These are phyloP conservation scores for Sarcophaga rosellei DNA, from an alignment of 2,888 invertebrate species.

Conservation along the genomic window DNA sequence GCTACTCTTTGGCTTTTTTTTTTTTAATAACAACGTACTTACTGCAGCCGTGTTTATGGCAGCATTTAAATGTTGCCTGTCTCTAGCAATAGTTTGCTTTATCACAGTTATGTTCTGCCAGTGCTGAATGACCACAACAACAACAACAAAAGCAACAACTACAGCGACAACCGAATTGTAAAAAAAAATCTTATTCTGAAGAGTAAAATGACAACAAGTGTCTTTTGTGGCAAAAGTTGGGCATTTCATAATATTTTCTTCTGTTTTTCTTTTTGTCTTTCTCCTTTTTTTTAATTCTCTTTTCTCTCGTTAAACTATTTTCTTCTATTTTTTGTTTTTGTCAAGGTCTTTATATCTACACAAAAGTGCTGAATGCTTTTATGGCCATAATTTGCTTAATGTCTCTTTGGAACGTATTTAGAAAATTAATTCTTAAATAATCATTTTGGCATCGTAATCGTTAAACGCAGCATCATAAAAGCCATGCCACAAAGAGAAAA, in stretches of 20 bases:
- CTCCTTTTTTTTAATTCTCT: not conserved
- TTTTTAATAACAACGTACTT: not conserved
- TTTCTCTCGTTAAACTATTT: too few relatives aligned
- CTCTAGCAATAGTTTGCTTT: not conserved
- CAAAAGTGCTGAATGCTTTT: too few relatives aligned
- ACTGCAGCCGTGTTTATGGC: constrained; percentile 15
- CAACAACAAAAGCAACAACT: not conserved
- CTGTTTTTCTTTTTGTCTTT: not conserved
- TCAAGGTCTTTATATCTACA: not conserved
- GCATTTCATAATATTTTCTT: not conserved
- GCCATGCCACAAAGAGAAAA: too few relatives aligned
- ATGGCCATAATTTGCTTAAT: too few relatives aligned
- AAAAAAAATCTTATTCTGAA: not conserved
- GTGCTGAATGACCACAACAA: constrained; percentile 15
- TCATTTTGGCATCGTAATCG: not conserved
- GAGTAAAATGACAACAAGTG: constrained; percentile 39
- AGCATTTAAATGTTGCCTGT: not conserved
- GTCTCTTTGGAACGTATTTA: not conserved
- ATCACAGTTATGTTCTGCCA: not conserved
- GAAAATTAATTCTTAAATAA: not conserved
- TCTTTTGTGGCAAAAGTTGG: constrained; percentile 7
- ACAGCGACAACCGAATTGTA: not conserved
- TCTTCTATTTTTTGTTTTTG: not conserved
- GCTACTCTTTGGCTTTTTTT: not conserved
- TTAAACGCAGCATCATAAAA: not conserved